Base-by-base conservation (phyloP, 1,140 invertebrate genomes). In the Condylostylus longicornis region DNA sequence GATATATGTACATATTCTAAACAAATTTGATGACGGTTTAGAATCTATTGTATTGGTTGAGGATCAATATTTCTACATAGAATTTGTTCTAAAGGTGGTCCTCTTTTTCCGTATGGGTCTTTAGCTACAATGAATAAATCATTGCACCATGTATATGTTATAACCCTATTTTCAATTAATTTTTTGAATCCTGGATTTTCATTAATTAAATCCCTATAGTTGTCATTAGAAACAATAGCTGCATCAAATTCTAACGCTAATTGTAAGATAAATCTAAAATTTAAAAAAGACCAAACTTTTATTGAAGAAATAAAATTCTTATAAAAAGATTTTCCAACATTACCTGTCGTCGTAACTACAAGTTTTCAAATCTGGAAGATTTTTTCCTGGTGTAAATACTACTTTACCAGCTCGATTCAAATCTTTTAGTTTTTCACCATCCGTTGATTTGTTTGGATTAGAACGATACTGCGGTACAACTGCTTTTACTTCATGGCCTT, bases 161-260 rank as follows among this genome's bases (percentile, higher is more conserved):
- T 49, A 2, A 80, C 54, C 27, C 75, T 59, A 30, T 71, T 72
- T 41, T 72, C 63, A 35, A 82, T 77, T 5, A 77, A 71, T 35
- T 67, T 56, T 33, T 69, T 64, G 67, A 75, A 77, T 36, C 77
- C 72, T n/a, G 77, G 68, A 51, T 81, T 83, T 57, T 93, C 85
- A 6, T 51, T 31, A n/a, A 80, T 66, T 1, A 94, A 59, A 59
- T 95, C 90, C 41, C 83, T 65, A 57, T 81, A 95, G 48, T 90
- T 86, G 58, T 96, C 91, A 45, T 78, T 79, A 0, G 83, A 87
- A 1, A 96, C 78, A n/a, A 96, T 78, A 12, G 94, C 77, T 15
- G 83, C 89, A 46, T 83, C 75, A 37, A 75, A 74, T 42, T 77
- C 71, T 4, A 74, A 74, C 0, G 91, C 90, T 40, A 85, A 75